These are phyloP conservation scores for Cerastoderma edule DNA, from an alignment of 2,888 invertebrate genomes.

Conservation along the genomic window DNA sequence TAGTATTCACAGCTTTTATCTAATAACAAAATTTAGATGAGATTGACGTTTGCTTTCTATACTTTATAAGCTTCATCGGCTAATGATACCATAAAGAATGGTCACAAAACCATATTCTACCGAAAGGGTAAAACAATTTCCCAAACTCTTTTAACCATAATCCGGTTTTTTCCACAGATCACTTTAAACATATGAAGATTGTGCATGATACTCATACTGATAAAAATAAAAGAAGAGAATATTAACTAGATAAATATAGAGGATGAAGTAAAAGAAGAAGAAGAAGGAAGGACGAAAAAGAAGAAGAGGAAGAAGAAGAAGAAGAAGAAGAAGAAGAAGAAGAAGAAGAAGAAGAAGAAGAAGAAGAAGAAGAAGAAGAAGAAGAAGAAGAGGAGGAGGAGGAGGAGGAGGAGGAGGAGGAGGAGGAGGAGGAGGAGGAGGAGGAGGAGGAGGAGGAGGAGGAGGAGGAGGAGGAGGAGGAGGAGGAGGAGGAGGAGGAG, in stretches of 20 bases:
- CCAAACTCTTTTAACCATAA: no score
- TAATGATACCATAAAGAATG: no score
- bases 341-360: neutral
- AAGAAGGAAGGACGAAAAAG: neutral
- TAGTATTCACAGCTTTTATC: no score
- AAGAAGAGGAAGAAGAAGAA: neutral
- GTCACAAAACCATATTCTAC: no score
- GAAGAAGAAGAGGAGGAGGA: neutral
- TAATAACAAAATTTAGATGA: no score
- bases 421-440: neutral
- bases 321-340: neutral
- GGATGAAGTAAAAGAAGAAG: neutral
- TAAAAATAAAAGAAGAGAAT: neutral
- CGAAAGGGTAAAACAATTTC: no score
- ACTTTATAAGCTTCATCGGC: no score
- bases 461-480: neutral
- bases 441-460: neutral
- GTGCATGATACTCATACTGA: no score
- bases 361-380: conserved; percentile 1
- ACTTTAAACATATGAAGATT: no score
- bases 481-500: neutral
- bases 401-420: neutral
- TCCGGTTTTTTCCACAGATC: no score
- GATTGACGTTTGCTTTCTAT: no score
- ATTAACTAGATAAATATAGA: neutral